Base-by-base conservation (phyloP, 1,140 invertebrate genomes). In the Aphelinus atriplicis region DNA sequence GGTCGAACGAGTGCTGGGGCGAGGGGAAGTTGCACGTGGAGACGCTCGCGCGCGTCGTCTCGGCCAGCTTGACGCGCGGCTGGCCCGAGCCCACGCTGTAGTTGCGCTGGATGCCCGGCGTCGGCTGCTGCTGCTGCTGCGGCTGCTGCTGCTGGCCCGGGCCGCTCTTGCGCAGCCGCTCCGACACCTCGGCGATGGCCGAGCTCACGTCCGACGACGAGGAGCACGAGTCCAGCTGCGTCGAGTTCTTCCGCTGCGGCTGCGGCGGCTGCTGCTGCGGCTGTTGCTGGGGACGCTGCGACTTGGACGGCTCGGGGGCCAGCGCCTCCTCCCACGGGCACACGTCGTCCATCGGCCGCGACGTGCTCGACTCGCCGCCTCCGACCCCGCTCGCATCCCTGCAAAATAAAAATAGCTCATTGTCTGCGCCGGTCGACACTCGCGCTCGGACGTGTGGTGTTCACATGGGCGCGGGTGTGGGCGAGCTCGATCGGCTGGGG, bases 201-300 rank as follows among this genome's bases (percentile, higher is more conserved):
- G 89, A 86, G 81, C 92, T 93, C 69, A 92, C 89, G 82, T 94
- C 93, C 2, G 93, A 94, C 1, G 93, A 94, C 1, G 93, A 94
- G 81, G 90, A 90, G 74, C 87, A 89, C 10, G 89, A 90, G 77
- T 91, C 90, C 51, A 91, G 64, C 77, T 90, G 90, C 7, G 84
- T 84, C 1, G 90, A 90, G 77, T 91, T 91, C 77, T 90, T 91
- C 1, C 90, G 84, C 5, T 0, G 48, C 6, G 4, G n/a, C 77
- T 75, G 65, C 75, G 72, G 26, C 72, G 26, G 76, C 73, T 63
- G 85, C 83, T 80, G 70, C 79, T 75, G 78, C 79, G 60, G 68
- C 66, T 72, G 67, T 76, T 71, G 62, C 61, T 79, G 81, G 73
- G 80, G 80, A 76, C 83, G 77, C 76, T 74, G 58, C 43, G 65